phyloP scores from a whole-genome alignment of 1,140 invertebrate genomes.

The Bicyclus anynana region DNA sequence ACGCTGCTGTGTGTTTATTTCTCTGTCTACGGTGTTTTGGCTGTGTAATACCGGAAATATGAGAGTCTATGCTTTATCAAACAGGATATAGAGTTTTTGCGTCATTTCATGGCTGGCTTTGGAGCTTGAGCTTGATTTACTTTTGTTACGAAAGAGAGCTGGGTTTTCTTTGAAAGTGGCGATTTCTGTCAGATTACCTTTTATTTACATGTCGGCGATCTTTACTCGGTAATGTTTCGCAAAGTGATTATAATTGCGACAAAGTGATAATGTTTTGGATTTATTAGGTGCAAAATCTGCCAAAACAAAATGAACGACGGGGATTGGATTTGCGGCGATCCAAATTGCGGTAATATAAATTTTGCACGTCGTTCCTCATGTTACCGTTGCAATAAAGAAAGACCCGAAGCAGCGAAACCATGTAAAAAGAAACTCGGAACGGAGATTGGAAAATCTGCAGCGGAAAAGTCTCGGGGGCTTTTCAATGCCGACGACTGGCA shows the following conservation, averaged over 20 bases:
- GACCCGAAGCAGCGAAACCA: constrained; percentile 74
- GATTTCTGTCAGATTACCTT: constrained; percentile 49
- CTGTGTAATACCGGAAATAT: neutral
- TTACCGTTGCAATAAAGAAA: constrained; percentile 92
- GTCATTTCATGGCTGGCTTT: constrained; percentile 69
- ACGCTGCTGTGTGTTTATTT: too few species aligned
- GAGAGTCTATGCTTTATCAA: neutral
- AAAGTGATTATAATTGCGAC: constrained; percentile 21
- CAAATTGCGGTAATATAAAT: constrained; percentile 95
- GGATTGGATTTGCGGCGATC: constrained; percentile 70
- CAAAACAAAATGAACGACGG: constrained; percentile 71
- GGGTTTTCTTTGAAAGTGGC: constrained; percentile 65
- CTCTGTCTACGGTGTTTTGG: neutral
- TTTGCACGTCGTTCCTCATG: constrained; percentile 93
- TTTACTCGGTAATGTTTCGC: constrained; percentile 20
- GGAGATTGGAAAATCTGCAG: constrained; percentile 98
- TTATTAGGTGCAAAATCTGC: constrained; percentile 22
- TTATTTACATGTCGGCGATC: constrained; percentile 54
- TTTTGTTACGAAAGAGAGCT: constrained; percentile 69
- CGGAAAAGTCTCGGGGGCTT: constrained; percentile 98
- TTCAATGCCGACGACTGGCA: constrained; percentile 99
- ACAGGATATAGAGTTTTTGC: constrained; percentile 32
- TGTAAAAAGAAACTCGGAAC: constrained; percentile 94
- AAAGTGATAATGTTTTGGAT: constrained; percentile 18
- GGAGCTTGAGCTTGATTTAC: constrained; percentile 68